Evolutionary conservation across 2,797 vertebrate species (phyloP).

Genomic region (Hipposideros larvatus): DNA sequence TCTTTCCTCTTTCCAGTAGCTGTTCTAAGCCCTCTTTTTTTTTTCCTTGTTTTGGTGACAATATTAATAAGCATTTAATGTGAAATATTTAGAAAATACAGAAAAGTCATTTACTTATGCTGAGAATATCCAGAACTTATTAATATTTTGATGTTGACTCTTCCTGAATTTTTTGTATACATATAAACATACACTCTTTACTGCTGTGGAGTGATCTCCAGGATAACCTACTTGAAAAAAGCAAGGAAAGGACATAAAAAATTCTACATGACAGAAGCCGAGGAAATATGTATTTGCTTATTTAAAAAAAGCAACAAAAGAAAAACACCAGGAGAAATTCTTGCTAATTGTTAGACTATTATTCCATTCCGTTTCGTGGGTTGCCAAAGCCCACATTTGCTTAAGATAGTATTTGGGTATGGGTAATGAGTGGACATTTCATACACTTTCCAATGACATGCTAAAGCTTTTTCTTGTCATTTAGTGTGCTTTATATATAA

Average conservation of each 20-base stretch:
- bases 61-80: neutral
- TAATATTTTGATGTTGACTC: neutral
- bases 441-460: neutral
- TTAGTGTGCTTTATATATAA: neutral
- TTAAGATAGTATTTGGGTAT: neutral
- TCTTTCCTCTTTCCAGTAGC: slow-evolving; percentile 32
- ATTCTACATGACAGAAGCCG: neutral
- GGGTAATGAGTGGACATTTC: neutral
- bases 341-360: neutral
- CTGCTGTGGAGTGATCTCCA: neutral
- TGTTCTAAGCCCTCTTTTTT: neutral
- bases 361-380: neutral
- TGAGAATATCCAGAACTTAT: neutral
- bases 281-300: slow-evolving; percentile 16
- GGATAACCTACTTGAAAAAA: neutral
- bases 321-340: neutral
- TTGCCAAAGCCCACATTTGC: neutral
- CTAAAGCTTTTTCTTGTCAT: neutral
- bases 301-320: neutral
- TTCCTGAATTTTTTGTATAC: neutral
- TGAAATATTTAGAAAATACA: slow-evolving; percentile 13
- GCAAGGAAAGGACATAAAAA: neutral
- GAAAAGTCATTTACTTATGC: neutral
- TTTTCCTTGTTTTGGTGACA: neutral
- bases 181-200: neutral